Percentiles rank a stretch among this genome's conserved stretches.
phyloP scores from a whole-genome alignment of 2,888 invertebrate species.

The Sinodicranocentrus sp. region DNA sequence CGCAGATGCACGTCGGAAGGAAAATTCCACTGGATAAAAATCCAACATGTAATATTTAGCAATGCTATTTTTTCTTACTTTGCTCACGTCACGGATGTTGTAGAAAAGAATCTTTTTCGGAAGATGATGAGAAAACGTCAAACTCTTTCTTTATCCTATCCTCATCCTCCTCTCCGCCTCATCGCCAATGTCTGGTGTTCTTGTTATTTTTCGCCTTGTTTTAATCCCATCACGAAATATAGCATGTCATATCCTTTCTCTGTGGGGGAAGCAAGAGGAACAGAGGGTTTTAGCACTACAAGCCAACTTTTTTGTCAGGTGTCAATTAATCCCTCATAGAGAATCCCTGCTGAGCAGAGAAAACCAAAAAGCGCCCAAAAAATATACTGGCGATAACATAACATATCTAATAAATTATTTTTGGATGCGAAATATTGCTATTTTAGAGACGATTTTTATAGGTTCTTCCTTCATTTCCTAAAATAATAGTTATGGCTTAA shows the following conservation, averaged over 20 bases:
- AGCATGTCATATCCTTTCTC: slow-evolving; percentile 48
- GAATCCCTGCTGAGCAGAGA: slow-evolving; percentile 55
- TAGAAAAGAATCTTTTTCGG: too few relatives aligned
- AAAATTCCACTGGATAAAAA: too few relatives aligned
- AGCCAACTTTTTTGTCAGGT: slow-evolving; percentile 60
- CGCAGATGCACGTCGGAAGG: too few relatives aligned
- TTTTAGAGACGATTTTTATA: too few relatives aligned
- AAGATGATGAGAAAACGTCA: slow-evolving; percentile 39
- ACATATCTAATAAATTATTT: too few relatives aligned
- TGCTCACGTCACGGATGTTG: too few relatives aligned
- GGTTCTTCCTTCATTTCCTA: too few relatives aligned
- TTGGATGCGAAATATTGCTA: too few relatives aligned
- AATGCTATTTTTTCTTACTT: too few relatives aligned
- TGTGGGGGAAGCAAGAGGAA: background rate
- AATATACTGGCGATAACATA: background rate
- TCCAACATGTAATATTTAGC: too few relatives aligned
- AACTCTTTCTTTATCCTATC: slow-evolving; percentile 8
- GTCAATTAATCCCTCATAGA: slow-evolving; percentile 60
- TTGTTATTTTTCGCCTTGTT: slow-evolving; percentile 16
- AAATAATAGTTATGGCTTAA: too few relatives aligned
- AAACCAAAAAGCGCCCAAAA: slow-evolving; percentile 20
- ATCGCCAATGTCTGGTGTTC: too few relatives aligned
- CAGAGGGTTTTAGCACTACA: slow-evolving; percentile 5
- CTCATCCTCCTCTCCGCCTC: background rate
- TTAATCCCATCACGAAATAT: slow-evolving; percentile 55